A percentile compares a stretch with the other conserved stretches of the same genome.
phyloP scores from a whole-genome alignment of 2,797 vertebrate genomes.

The Phrynocephalus forsythii region DNA sequence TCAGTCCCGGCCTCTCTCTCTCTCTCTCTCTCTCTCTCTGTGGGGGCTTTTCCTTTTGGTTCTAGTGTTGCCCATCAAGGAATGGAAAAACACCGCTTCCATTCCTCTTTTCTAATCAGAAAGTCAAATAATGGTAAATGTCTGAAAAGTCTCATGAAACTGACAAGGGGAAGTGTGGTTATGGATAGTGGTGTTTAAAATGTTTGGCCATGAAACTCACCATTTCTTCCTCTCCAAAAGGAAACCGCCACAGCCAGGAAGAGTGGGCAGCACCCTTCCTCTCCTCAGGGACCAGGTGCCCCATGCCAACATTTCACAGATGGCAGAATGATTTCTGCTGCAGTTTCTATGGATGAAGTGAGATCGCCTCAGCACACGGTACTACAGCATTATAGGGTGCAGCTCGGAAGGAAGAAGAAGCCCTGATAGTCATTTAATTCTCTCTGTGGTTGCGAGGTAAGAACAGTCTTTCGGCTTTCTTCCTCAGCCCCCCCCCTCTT shows the following conservation, averaged over 20 bases:
- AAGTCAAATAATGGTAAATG: slow-evolving; percentile 52
- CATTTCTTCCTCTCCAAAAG: slow-evolving; percentile 63
- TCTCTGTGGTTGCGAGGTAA: slow-evolving; percentile 68
- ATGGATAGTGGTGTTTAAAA: slow-evolving; percentile 58
- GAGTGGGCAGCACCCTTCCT: not conserved
- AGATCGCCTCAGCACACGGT: slow-evolving; percentile 49
- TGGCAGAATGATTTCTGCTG: slow-evolving; percentile 52
- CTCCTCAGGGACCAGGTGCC: slow-evolving; percentile 44
- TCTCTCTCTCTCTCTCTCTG: too few relatives aligned
- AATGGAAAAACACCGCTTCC: not conserved
- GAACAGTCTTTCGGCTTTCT: slow-evolving; percentile 57
- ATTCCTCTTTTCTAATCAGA: not conserved
- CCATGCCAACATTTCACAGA: slow-evolving; percentile 58
- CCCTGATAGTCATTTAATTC: slow-evolving; percentile 53
- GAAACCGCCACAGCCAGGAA: slow-evolving; percentile 46
- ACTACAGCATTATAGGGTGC: slow-evolving; percentile 53
- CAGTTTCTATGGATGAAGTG: slow-evolving; percentile 62
- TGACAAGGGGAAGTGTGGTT: slow-evolving; percentile 52
- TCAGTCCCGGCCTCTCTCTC: too few relatives aligned
- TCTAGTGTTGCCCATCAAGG: not conserved
- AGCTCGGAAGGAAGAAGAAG: slow-evolving; percentile 50
- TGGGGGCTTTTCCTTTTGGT: too few relatives aligned
- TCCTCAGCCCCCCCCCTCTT: not conserved
- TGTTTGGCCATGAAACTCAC: slow-evolving; percentile 34
- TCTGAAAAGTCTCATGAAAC: slow-evolving; percentile 10